Conservation (phyloP, 2,113 vertebrate species). For the Talpa occidentalis region DNA sequence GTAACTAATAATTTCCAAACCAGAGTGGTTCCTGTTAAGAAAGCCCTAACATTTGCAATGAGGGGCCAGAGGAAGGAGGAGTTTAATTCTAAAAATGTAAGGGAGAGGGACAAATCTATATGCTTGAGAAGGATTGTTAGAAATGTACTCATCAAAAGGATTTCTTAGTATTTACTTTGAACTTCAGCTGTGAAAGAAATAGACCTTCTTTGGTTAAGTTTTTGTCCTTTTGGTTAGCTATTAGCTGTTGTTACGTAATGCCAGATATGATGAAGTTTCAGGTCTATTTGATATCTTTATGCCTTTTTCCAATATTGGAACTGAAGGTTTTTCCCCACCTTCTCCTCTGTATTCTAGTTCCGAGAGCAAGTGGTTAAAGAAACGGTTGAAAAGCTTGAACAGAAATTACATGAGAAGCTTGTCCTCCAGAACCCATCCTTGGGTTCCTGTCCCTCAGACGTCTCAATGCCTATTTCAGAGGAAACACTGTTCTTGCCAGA, state of each 20-base stretch:
- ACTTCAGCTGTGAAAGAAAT: not conserved
- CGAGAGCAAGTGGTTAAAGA: slow-evolving; percentile 97
- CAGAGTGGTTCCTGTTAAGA: not conserved
- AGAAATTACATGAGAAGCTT: slow-evolving; percentile 94
- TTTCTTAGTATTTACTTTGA: not conserved
- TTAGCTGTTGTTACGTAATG: not conserved
- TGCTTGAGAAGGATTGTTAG: slow-evolving; percentile 5
- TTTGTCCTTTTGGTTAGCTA: not conserved
- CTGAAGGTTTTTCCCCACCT: not conserved
- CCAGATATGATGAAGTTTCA: not conserved
- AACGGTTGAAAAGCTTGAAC: slow-evolving; percentile 96
- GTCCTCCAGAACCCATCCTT: slow-evolving; percentile 85
- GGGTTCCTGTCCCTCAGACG: slow-evolving; percentile 71
- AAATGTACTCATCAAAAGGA: not conserved
- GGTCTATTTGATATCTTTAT: not conserved
- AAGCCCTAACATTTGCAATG: not conserved
- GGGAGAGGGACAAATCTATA: not conserved
- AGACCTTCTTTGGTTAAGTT: not conserved
- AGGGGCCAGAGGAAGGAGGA: not conserved
- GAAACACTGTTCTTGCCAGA: slow-evolving; percentile 69
- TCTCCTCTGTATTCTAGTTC: slow-evolving; percentile 87
- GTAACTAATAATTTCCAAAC: not conserved
- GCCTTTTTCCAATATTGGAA: not conserved
- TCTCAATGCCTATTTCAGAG: slow-evolving; percentile 67
- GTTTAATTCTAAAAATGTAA: not conserved